A percentile compares a stretch with the other conserved stretches of the same genome.
Conservation (phyloP, 2,888 invertebrate genomes). For the Scelioninae gen. 2 region DNA sequence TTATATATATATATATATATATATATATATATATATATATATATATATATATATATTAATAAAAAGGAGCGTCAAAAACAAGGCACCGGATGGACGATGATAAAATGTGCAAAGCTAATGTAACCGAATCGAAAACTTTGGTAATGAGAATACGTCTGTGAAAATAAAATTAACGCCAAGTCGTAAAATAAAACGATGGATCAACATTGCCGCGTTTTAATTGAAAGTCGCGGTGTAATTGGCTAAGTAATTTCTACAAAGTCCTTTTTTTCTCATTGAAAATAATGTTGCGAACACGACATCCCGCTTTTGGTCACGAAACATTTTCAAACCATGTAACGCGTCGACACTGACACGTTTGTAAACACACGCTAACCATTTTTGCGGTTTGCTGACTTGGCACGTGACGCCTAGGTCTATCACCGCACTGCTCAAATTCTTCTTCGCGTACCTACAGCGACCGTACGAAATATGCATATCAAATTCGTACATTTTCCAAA, state of each 20-base stretch:
- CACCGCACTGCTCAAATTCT: conserved; percentile 44
- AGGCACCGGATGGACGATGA: conserved; percentile 7
- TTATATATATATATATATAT: too few relatives aligned
- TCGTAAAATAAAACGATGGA: conserved; percentile 39
- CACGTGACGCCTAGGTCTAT: conserved; percentile 57
- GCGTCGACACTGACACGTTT: conserved; percentile 64
- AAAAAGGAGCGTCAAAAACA: too few relatives aligned
- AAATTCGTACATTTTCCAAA: conserved; percentile 38
- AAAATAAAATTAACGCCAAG: conserved; percentile 46
- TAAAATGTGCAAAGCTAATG: conserved; percentile 18
- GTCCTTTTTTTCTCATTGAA: conserved; percentile 48
- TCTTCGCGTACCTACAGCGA: conserved; percentile 21
- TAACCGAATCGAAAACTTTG: conserved; percentile 39
- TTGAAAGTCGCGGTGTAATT: conserved; percentile 52
- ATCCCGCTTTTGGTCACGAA: conserved; percentile 67
- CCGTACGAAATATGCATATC: conserved; percentile 7
- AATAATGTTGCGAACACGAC: conserved; percentile 60
- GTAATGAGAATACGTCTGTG: conserved; percentile 2
- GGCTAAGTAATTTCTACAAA: conserved; percentile 51
- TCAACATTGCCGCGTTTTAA: conserved; percentile 49
- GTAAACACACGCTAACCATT: conserved; percentile 63
- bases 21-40: too few relatives aligned
- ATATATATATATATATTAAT: too few relatives aligned
- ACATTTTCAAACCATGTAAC: conserved; percentile 58
- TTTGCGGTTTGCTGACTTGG: conserved; percentile 61